phyloP scores from a whole-genome alignment of 2,113 vertebrate species.

The Myrmecobius fasciatus region DNA sequence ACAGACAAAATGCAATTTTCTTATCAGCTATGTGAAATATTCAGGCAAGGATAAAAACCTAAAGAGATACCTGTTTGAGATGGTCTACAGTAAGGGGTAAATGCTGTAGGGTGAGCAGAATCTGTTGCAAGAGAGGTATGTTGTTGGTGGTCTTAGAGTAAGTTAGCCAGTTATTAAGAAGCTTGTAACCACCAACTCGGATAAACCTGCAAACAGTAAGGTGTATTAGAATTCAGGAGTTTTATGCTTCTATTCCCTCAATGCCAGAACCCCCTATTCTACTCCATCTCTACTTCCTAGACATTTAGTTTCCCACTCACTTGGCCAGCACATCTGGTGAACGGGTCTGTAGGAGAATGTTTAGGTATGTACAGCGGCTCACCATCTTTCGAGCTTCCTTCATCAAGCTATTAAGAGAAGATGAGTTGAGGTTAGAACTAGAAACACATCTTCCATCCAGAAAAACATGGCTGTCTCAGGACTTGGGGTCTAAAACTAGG shows the following conservation, averaged over 20 bases:
- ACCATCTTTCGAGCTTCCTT: conserved; percentile 97
- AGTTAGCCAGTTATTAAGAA: conserved; percentile 95
- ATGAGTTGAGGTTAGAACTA: not conserved
- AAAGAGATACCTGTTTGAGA: conserved; percentile 90
- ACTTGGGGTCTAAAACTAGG: not conserved
- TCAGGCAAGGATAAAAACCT: not conserved
- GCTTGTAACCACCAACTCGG: conserved; percentile 92
- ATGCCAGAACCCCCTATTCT: not conserved
- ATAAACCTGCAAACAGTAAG: conserved; percentile 87
- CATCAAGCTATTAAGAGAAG: conserved; percentile 88
- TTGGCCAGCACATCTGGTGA: conserved; percentile 91
- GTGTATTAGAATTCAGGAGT: not conserved
- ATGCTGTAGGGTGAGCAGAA: conserved; percentile 94
- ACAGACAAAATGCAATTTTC: not conserved
- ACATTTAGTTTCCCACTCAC: conserved; percentile 78
- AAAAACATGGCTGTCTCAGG: not conserved
- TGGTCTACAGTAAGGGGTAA: conserved; percentile 96
- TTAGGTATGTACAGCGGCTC: conserved; percentile 97
- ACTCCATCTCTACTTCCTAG: not conserved
- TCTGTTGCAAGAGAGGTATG: conserved; percentile 92
- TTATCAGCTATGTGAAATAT: not conserved
- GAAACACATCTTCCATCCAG: not conserved
- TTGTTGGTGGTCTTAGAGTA: conserved; percentile 93
- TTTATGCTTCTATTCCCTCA: too few species aligned
- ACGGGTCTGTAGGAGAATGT: conserved; percentile 95